Evolutionary conservation across 2,113 vertebrate species (phyloP).

Genomic region (Chunga burmeisteri): DNA sequence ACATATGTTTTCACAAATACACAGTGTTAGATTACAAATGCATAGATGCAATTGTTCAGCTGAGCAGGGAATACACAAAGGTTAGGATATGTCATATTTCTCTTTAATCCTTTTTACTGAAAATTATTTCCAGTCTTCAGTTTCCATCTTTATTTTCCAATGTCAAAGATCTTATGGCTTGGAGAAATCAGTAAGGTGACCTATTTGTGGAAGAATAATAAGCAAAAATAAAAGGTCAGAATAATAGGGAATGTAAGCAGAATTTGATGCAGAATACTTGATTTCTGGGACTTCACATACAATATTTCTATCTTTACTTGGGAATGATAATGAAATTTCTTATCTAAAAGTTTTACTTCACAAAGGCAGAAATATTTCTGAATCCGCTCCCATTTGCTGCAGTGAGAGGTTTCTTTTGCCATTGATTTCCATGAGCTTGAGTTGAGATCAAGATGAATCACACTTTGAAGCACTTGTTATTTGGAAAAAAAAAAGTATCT

Average conservation of each 20-base stretch:
- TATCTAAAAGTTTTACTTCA: not conserved
- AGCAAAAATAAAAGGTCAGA: not conserved
- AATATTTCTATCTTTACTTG: not conserved
- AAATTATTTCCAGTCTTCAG: not conserved
- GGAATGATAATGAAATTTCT: not conserved
- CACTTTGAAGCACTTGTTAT: not conserved
- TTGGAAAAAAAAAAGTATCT: not conserved
- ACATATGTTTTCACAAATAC: not conserved
- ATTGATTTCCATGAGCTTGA: not conserved
- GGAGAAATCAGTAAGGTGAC: not conserved
- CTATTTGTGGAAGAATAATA: not conserved
- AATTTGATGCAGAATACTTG: not conserved
- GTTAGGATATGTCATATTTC: not conserved
- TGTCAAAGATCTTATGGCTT: not conserved
- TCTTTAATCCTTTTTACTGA: not conserved
- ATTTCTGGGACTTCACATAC: not conserved
- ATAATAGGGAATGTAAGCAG: not conserved
- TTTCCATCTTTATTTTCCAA: not conserved
- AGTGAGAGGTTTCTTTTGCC: not conserved
- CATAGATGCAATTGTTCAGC: not conserved
- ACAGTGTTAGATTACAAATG: not conserved
- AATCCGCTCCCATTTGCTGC: not conserved
- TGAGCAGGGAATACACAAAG: not conserved
- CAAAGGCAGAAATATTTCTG: not conserved
- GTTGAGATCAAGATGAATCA: not conserved